phyloP scores from a whole-genome alignment of 2,797 vertebrate genomes.

The Rhinichthys osculus region DNA sequence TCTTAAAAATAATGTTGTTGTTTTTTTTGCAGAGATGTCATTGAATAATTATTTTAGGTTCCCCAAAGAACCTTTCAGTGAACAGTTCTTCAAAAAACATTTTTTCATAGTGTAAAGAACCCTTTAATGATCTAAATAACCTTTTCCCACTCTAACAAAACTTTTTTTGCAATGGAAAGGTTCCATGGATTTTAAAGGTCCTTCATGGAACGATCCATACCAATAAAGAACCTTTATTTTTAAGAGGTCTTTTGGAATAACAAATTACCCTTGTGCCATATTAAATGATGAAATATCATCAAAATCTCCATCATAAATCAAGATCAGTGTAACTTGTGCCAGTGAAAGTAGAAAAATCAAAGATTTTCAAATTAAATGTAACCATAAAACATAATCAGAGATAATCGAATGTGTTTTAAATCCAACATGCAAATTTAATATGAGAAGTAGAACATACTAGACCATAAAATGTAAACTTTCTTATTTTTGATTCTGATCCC shows the following conservation, averaged over 20 bases:
- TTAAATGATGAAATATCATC: neutral
- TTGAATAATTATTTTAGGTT: neutral
- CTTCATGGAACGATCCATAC: neutral
- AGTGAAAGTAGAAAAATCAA: neutral
- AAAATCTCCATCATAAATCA: neutral
- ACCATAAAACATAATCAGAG: neutral
- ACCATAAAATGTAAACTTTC: neutral
- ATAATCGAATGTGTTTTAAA: neutral
- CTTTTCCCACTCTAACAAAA: neutral
- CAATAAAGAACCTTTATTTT: neutral
- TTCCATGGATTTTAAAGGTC: neutral
- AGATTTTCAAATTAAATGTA: neutral
- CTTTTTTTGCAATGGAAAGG: neutral
- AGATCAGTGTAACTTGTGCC: neutral
- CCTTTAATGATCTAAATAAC: neutral
- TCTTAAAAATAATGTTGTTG: neutral
- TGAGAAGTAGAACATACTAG: neutral
- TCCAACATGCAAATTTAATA: neutral
- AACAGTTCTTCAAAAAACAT: neutral
- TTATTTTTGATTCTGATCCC: conserved; percentile 17
- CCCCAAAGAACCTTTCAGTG: neutral
- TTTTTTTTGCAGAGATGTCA: neutral
- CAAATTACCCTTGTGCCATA: too few relatives aligned
- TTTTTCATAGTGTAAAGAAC: neutral
- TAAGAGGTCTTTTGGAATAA: neutral